Base-by-base conservation (phyloP, 2,113 vertebrate genomes). In the Gallinago jamesoni region DNA sequence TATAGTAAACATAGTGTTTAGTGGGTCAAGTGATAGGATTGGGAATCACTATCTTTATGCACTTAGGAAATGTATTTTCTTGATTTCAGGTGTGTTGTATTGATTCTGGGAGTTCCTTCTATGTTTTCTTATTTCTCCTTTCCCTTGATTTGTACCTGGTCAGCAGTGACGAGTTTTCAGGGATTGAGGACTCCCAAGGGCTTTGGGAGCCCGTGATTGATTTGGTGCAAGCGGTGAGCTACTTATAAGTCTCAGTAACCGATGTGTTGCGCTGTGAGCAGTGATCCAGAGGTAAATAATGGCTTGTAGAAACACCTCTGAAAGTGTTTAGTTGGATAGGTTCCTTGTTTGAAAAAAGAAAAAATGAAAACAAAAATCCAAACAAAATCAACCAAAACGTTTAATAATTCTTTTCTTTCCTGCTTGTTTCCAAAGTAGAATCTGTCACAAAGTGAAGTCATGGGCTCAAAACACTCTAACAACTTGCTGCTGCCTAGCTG, bases 21-120 rank as follows among this genome's bases (percentile, higher is more conserved):
- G 74, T 12, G 53, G 77, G 68, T 95, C 63, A 14, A 9, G 90
- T 80, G 79, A 53, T 4, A 28, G 88, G 43, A 87, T 67, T 86
- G 91, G 75, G 83, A 97, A 94, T 96, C 69, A 1, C 84, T 94
- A 10, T 75, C 82, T 93, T 87, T 72, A 66, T 63, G 85, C 39
- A 22, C 66, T 96, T 76, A 48, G 60, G 60, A 90, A 81, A 94
- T 74, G 35, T 72, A 53, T 96, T 94, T 69, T 59, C 79, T 95
- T 93, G 77, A 56, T 94, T 93, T 90, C 59, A 63, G 63, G 33
- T 62, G 81, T 56, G 73, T 72, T 69, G 22, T 74, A 88, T 93
- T 52, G 92, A 90, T 96, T 89, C 55, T n/a, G 62, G 56, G 52
- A 74, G 59, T 83, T 93, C 55, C n/a, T 72, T 52, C 57, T 52